These are phyloP conservation scores for Syrmaticus mikado DNA, from an alignment of 2,113 vertebrate genomes.

Conservation along the genomic window DNA sequence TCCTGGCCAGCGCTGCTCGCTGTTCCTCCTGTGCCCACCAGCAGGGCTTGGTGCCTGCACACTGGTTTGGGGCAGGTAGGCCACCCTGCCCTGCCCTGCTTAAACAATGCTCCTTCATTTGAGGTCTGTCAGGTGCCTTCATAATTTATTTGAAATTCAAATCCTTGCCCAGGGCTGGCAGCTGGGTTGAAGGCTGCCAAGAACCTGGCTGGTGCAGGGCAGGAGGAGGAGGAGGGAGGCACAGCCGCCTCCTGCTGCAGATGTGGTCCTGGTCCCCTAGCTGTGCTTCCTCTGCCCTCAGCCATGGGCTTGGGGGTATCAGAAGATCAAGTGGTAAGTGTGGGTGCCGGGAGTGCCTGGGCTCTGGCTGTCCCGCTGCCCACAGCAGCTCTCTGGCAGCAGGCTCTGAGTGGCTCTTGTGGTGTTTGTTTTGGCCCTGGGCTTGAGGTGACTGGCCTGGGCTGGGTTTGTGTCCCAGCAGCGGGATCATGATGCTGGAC, in stretches of 20 bases:
- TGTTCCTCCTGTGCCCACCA: neutral
- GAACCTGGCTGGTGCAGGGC: neutral
- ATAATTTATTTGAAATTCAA: slow-evolving; percentile 52
- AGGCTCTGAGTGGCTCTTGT: neutral
- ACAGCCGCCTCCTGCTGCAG: neutral
- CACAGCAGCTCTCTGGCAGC: neutral
- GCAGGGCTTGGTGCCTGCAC: neutral
- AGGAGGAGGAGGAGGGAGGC: neutral
- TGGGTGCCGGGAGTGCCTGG: neutral
- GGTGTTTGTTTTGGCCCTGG: neutral
- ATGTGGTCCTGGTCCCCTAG: neutral
- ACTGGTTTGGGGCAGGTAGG: neutral
- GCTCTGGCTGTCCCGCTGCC: neutral
- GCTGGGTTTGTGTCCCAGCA: neutral
- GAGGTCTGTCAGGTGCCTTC: neutral
- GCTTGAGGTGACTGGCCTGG: neutral
- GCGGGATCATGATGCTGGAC: neutral
- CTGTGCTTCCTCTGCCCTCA: neutral
- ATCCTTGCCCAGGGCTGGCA: neutral
- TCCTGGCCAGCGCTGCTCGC: neutral
- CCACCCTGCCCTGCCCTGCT: neutral
- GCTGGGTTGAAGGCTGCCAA: neutral
- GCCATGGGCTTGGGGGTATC: neutral
- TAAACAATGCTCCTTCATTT: neutral
- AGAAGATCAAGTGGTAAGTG: neutral